Conservation (phyloP, 2,113 vertebrate genomes). For the Canis aureus region DNA sequence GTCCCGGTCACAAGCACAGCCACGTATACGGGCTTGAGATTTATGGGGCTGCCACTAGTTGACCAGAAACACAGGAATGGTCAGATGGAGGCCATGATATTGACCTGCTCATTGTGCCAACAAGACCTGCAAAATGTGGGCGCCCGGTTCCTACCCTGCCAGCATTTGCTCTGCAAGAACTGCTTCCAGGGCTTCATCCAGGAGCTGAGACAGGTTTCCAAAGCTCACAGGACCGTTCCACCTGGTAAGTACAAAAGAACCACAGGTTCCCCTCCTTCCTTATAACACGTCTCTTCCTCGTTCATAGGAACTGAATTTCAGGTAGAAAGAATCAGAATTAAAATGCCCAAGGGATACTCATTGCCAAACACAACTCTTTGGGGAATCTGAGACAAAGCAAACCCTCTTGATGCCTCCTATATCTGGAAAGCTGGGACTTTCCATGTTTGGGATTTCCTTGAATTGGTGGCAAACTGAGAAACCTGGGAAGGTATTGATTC, state of each 20-base stretch:
- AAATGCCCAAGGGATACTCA: conserved; percentile 58
- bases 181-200: conserved; percentile 69
- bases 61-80: neutral
- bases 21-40: neutral
- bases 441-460: conserved; percentile 64
- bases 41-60: neutral
- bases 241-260: conserved; percentile 58
- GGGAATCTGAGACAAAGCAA: conserved; percentile 73
- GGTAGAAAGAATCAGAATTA: conserved; percentile 65
- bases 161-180: conserved; percentile 80
- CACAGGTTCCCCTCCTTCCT: neutral
- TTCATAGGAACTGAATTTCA: conserved; percentile 56
- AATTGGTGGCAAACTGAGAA: conserved; percentile 62
- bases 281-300: neutral
- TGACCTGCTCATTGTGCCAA: conserved; percentile 91
- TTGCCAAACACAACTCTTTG: conserved; percentile 58
- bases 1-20: neutral
- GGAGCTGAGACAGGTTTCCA: neutral
- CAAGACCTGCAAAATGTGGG: conserved; percentile 86
- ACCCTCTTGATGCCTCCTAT: conserved; percentile 58
- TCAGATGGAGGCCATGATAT: conserved; percentile 67
- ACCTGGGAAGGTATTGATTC: conserved; percentile 48
- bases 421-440: conserved; percentile 63
- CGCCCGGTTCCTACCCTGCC: conserved; percentile 90
- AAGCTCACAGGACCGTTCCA: neutral